Evolutionary conservation across 1,140 invertebrate species (phyloP).

Genomic region (Leptonema lineaticorne): DNA sequence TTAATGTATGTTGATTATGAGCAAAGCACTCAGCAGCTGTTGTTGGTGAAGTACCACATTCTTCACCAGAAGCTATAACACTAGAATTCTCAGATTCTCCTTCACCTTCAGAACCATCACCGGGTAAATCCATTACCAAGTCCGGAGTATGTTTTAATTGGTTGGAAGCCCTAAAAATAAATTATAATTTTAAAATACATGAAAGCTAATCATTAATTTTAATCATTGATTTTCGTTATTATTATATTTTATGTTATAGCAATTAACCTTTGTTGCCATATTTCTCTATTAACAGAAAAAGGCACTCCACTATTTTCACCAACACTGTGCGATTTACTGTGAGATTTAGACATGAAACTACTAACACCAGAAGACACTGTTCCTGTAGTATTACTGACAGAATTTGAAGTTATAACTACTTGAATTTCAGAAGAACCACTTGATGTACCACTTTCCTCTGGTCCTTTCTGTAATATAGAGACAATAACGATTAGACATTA

Average conservation of each 20-base stretch:
- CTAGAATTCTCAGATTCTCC: slow-evolving; percentile 16
- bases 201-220: neutral
- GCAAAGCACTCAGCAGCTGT: slow-evolving; percentile 47
- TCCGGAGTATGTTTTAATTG: slow-evolving; percentile 64
- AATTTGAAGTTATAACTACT: neutral
- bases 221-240: neutral
- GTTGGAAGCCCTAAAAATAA: slow-evolving; percentile 33
- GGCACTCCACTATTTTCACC: slow-evolving; percentile 38
- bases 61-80: neutral
- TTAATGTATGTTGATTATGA: slow-evolving; percentile 47
- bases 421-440: neutral
- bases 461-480: neutral
- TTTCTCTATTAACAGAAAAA: slow-evolving; percentile 56
- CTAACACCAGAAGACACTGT: neutral
- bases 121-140: slow-evolving; percentile 84
- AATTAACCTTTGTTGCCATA: slow-evolving; percentile 56
- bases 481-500: neutral
- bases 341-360: slow-evolving; percentile 21
- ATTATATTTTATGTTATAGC: too few species aligned
- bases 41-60: slow-evolving; percentile 36
- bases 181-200: neutral
- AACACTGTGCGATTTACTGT: slow-evolving; percentile 38
- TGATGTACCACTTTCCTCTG: neutral
- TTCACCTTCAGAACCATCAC: slow-evolving; percentile 41
- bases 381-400: neutral